Base-by-base conservation (phyloP, 1,140 invertebrate species). In the Drosophila bifasciata region DNA sequence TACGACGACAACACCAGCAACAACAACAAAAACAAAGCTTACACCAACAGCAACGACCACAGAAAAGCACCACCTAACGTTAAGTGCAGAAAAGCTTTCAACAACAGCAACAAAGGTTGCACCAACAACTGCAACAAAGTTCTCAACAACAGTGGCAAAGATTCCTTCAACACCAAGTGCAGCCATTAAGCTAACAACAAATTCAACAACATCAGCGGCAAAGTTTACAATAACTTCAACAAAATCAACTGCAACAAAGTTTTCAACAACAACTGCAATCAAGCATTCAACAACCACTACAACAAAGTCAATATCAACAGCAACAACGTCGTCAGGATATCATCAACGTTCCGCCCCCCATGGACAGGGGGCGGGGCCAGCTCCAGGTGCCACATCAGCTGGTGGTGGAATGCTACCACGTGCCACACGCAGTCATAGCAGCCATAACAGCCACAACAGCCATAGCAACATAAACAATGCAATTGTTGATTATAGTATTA, bases 291-390 rank as follows among this genome's bases (percentile, higher is more conserved):
- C 81, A 62, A 41, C 56, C 36, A 66, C 52, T 56, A 70, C 32
- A 51, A 48, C 50, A 64, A 53, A 50, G 76, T 32, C 61, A 32
- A 51, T 61, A 50, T 19, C 59, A 72, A 62, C 83, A 81, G 70
- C 79, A 79, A 89, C 85, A 78, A 79, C 85, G 77, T 73, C 70
- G 70, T 73, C 70, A 50, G 79, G 79, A 23, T 85, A 84, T 68
- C 79, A 84, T 40, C 70, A 73, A 73, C 80, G 72, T 77, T 74
- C 84, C 79, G 70, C 69, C 69, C 70, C 70, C 70, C 84, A 76
- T 64, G 83, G 83, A 66, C 78, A 89, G 51, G 69, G 50, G 69
- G 70, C 77, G 80, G 84, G 71, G 44, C 75, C 69, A 56, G 76
- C 46, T 45, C 60, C 68, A 68, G 70, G 40, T 46, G 77, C 57